Conservation (phyloP, 2,888 invertebrate species). For the Chironomus tentans region DNA sequence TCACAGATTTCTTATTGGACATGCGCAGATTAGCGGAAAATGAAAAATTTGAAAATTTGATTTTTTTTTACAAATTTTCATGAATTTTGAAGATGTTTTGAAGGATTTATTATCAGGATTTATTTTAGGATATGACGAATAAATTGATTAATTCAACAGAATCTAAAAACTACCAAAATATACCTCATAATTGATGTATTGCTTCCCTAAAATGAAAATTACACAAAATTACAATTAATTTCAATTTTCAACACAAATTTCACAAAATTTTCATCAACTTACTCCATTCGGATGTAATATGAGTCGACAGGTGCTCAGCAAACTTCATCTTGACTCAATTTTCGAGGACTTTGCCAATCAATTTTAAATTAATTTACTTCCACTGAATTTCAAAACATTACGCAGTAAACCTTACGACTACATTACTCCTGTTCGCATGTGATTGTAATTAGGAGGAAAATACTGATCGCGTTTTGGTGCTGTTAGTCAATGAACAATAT, state of each 20-base stretch:
- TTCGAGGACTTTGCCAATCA: not conserved
- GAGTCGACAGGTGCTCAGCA: constrained; percentile 77
- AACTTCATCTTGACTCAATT: constrained; percentile 62
- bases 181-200: constrained; percentile 69
- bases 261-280: not conserved
- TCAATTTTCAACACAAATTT: not conserved
- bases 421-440: too few relatives aligned
- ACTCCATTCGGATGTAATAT: constrained; percentile 84
- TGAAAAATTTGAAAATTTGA: not conserved
- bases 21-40: constrained; percentile 13
- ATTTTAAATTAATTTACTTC: not conserved
- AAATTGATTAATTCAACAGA: not conserved
- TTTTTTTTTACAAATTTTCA: too few relatives aligned
- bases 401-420: not conserved
- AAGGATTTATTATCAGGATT: not conserved
- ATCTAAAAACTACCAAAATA: constrained; percentile 28
- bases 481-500: too few relatives aligned
- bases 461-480: too few relatives aligned
- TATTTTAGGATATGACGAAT: not conserved
- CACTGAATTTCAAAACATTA: not conserved
- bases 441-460: too few relatives aligned
- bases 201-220: constrained; percentile 48
- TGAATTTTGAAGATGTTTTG: not conserved
- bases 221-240: not conserved
- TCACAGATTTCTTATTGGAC: not conserved